Evolutionary conservation across 2,113 vertebrate species (phyloP).

Genomic region (Cercopithecus mona): DNA sequence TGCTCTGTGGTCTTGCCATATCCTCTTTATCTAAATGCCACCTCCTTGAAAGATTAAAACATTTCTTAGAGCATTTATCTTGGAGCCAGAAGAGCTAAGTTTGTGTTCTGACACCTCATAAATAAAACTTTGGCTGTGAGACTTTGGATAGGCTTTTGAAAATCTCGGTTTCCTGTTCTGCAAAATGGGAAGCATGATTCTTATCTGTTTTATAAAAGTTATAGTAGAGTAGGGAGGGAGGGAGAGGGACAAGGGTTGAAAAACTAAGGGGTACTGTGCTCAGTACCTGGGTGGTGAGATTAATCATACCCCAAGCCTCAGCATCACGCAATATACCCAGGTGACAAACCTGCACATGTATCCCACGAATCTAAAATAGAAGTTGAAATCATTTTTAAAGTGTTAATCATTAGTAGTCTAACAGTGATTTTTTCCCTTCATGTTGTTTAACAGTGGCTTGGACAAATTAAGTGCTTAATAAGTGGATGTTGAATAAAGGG

Average conservation of each 20-base stretch:
- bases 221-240: no score
- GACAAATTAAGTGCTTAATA: not conserved
- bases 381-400: no score
- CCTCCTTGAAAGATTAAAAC: not conserved
- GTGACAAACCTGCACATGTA: no score
- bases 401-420: not conserved
- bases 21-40: not conserved
- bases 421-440: not conserved
- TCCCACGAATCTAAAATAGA: no score
- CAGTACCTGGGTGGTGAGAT: no score
- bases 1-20: not conserved
- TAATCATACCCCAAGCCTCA: no score
- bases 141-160: not conserved
- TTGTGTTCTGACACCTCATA: not conserved
- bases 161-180: slow-evolving; percentile 14
- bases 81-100: not conserved
- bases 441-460: not conserved
- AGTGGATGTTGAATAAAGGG: not conserved
- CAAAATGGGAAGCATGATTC: not conserved
- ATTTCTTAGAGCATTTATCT: not conserved
- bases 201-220: not conserved
- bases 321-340: no score
- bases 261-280: no score
- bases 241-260: no score
- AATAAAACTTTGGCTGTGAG: not conserved